A percentile compares a stretch with the other conserved stretches of the same genome.
Evolutionary conservation across 1,140 invertebrate species (phyloP).

Genomic region (Kradibia gibbosae): DNA sequence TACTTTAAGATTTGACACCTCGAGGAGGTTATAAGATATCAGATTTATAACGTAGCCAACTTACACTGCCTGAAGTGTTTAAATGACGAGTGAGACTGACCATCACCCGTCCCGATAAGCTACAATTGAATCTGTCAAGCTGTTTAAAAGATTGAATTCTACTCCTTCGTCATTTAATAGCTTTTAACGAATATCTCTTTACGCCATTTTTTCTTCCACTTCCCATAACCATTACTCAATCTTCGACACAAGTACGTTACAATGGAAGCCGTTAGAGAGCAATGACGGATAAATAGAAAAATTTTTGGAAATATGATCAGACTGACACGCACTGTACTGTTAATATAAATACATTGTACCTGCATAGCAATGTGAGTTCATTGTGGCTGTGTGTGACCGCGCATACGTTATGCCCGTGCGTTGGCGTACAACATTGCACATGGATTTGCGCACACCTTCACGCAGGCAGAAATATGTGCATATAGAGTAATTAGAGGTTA

Average conservation of each 20-base stretch:
- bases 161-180: not conserved
- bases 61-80: conserved; percentile 61
- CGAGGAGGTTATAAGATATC: not conserved
- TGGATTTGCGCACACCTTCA: not conserved
- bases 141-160: conserved; percentile 3
- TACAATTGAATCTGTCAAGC: not conserved
- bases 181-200: conserved; percentile 2
- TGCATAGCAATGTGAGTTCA: not conserved
- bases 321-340: conserved; percentile 21
- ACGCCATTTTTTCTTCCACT: conserved; percentile 21
- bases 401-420: not conserved
- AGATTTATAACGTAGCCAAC: conserved; percentile 42
- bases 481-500: not conserved
- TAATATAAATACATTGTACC: not conserved
- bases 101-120: conserved; percentile 55
- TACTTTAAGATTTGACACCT: not conserved
- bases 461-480: not conserved
- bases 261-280: not conserved
- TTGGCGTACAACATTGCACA: not conserved
- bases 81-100: conserved; percentile 62
- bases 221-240: not conserved
- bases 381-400: too few relatives aligned
- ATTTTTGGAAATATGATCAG: conserved; percentile 23
- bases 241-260: not conserved
- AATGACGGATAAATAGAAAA: not conserved